Evolutionary conservation across 2,797 vertebrate species (phyloP).

Genomic region (Poeciliopsis presidionis): DNA sequence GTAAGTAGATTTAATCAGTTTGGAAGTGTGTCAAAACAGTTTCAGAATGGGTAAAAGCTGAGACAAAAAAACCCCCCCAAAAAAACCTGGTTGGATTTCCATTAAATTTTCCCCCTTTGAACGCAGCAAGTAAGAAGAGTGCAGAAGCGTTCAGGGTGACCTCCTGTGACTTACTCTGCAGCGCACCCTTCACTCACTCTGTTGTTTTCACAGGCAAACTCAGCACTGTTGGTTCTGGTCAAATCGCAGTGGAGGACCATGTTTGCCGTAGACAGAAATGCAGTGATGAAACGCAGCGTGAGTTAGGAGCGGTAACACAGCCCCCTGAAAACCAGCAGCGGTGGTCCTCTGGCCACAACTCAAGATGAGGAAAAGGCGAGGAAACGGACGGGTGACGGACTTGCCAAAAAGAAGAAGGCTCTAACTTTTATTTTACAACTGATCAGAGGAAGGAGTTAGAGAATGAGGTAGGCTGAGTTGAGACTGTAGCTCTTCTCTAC

Average conservation of each 20-base stretch:
- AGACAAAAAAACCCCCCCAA: background rate
- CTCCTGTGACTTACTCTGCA: slow-evolving; percentile 31
- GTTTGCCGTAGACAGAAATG: slow-evolving; percentile 33
- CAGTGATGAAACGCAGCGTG: slow-evolving; percentile 48
- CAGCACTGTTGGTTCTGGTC: slow-evolving; percentile 58
- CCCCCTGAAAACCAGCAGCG: slow-evolving; percentile 28
- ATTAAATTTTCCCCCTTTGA: background rate
- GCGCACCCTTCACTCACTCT: slow-evolving; percentile 46
- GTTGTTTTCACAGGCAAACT: slow-evolving; percentile 29
- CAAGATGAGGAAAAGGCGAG: slow-evolving; percentile 36
- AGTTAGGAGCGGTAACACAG: slow-evolving; percentile 41
- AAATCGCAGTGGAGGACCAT: slow-evolving; percentile 32
- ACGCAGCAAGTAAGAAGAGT: slow-evolving; percentile 10
- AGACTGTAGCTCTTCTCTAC: slow-evolving; percentile 29
- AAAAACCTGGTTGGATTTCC: background rate
- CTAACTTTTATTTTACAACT: slow-evolving; percentile 49
- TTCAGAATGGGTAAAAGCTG: background rate
- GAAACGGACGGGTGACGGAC: slow-evolving; percentile 30
- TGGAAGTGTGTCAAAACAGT: background rate
- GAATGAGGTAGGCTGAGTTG: slow-evolving; percentile 45
- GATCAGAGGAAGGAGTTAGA: slow-evolving; percentile 56
- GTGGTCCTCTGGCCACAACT: slow-evolving; percentile 39
- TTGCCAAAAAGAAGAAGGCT: slow-evolving; percentile 19
- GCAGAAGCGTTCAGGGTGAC: slow-evolving; percentile 40
- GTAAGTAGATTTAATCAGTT: background rate